Evolutionary conservation across 2,888 invertebrate genomes (phyloP), one percentile per base, ranked within the genome.

Genomic region (Plusia festucae): DNA sequence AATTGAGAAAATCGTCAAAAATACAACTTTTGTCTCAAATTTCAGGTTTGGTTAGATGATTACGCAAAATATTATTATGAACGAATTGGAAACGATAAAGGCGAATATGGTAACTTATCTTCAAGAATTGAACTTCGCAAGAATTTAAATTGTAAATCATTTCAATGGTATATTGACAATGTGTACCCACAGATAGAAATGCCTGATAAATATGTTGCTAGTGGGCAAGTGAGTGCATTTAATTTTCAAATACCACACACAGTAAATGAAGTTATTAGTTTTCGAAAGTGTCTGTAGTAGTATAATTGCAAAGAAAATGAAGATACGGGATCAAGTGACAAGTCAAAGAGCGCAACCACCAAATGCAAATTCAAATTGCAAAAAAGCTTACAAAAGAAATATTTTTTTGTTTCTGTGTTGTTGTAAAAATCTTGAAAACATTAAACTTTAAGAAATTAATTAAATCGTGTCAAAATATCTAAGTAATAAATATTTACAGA

Each of bases 41-140:
- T 40, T 13, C 4, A 96, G 92, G 98, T 99, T 24, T 99, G 99
- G 99, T 94, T 99, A 91, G 99, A 99, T 89, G 98, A 99, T 74
- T 99, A 98, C 92, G 97, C 99, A 81, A 97, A 98, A 91, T 99
- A 99, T 93, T 99, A 98, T 92, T 99, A 98, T 92, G 98, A 99
- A 92, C 96, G 99, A 86, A 98, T 99, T 86, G 99, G 99, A 70
- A 96, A 97, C 91, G 97, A 98, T 82, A 96, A 97, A 94, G 98
- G 98, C 52, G 97, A 99, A 84, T 99, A 96, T 90, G 99, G 99
- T 1, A 98, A 99, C 92, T 96, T 99, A 5, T 96, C 96, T 8
- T 96, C 96, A 15, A 96, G 99, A 63, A 97, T 96, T 87, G 94
- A 96, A 61, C 94, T 99, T 71, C 96, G 99, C 76, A 94, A 97